Conservation (phyloP, 2,797 vertebrate genomes). For the Crocidura indochinensis region DNA sequence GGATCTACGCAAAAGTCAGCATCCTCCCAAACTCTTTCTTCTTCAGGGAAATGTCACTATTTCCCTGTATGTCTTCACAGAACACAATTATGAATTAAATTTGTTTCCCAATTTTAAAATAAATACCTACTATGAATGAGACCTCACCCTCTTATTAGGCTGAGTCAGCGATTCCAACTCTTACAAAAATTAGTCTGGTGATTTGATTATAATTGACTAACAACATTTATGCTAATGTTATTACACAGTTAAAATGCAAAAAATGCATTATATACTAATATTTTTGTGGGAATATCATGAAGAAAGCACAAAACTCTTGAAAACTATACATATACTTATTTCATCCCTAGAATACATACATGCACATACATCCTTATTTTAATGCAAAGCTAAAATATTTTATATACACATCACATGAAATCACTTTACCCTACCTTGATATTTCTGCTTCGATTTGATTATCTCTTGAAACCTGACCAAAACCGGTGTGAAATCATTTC, state of each 20-base stretch:
- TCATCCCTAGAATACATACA: neutral
- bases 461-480: neutral
- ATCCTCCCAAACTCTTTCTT: neutral
- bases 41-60: neutral
- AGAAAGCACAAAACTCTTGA: neutral
- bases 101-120: neutral
- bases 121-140: neutral
- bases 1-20: neutral
- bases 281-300: neutral
- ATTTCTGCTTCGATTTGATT: neutral
- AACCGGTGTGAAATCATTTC: neutral
- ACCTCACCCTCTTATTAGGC: neutral
- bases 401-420: neutral
- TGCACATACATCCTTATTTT: neutral
- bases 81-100: neutral
- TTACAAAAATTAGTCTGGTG: neutral
- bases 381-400: neutral
- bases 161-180: constrained; percentile 28
- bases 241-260: constrained; percentile 1
- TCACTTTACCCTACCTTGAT: neutral
- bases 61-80: neutral
- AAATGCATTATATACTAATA: neutral
- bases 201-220: neutral
- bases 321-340: neutral
- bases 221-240: neutral